phyloP scores from a whole-genome alignment of 2,797 vertebrate genomes.

The Neosilurus mollespiculum region DNA sequence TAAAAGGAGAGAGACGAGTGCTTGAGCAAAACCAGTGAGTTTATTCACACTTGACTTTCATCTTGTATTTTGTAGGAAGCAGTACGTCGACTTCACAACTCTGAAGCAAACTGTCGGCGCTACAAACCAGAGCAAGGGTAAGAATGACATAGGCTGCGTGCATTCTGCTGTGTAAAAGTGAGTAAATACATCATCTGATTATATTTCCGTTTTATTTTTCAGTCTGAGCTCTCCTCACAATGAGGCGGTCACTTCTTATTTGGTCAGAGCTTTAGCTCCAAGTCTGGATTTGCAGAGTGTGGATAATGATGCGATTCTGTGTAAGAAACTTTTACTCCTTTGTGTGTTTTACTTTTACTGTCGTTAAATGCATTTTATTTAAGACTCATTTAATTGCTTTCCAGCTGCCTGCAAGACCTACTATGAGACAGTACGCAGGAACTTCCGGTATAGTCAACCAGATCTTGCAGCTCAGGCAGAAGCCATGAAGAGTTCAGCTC shows the following conservation, averaged over 20 bases:
- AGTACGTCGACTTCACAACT: no score
- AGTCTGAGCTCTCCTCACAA: not conserved
- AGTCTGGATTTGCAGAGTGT: not conserved
- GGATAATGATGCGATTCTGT: not conserved
- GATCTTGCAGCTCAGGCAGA: not conserved
- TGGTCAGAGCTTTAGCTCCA: not conserved
- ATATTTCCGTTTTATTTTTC: not conserved
- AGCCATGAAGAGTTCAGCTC: not conserved
- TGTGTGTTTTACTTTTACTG: not conserved
- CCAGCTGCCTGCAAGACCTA: constrained; percentile 14
- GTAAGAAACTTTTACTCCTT: not conserved
- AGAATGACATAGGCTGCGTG: not conserved
- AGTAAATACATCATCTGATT: not conserved
- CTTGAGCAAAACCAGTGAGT: no score
- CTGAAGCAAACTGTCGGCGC: not conserved
- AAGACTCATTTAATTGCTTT: not conserved
- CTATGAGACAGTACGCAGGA: not conserved
- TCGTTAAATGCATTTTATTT: not conserved
- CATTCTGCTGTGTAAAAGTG: not conserved
- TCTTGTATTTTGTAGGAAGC: no score
- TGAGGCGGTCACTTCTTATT: constrained; percentile 6
- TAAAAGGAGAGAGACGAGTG: no score
- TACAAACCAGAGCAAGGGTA: not conserved
- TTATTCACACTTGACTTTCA: no score
- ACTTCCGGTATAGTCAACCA: not conserved